Evolutionary conservation across 2,113 vertebrate genomes (phyloP).

Genomic region (Picathartes gymnocephalus): DNA sequence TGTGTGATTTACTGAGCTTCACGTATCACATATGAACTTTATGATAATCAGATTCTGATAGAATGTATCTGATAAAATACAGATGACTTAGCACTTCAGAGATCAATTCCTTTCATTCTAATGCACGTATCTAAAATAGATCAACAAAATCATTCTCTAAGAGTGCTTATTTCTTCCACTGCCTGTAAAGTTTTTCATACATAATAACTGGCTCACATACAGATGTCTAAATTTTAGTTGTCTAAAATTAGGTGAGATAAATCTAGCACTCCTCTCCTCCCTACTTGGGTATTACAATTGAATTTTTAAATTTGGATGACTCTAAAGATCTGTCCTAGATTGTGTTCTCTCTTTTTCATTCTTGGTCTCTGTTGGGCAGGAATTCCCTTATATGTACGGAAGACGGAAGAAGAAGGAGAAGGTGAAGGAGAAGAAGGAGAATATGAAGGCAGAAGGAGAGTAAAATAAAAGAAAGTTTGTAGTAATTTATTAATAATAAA

Average conservation of each 20-base stretch:
- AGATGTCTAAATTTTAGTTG: background rate
- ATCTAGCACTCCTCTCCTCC: background rate
- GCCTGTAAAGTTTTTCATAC: background rate
- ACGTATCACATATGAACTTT: background rate
- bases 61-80: background rate
- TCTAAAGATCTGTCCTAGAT: background rate
- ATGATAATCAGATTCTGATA: background rate
- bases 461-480: background rate
- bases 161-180: background rate
- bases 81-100: background rate
- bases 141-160: background rate
- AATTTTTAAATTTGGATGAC: background rate
- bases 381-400: background rate
- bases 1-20: background rate
- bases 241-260: background rate
- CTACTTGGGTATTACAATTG: background rate
- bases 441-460: background rate
- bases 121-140: background rate
- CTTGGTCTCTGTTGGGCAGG: background rate
- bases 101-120: background rate
- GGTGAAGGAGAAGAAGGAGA: background rate
- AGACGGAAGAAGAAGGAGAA: no score
- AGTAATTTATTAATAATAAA: background rate
- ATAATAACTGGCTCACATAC: background rate
- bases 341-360: background rate